Evolutionary conservation across 2,797 vertebrate genomes (phyloP), one percentile per base, ranked within the genome.

Genomic region (Parauchenoglanis punctatus): DNA sequence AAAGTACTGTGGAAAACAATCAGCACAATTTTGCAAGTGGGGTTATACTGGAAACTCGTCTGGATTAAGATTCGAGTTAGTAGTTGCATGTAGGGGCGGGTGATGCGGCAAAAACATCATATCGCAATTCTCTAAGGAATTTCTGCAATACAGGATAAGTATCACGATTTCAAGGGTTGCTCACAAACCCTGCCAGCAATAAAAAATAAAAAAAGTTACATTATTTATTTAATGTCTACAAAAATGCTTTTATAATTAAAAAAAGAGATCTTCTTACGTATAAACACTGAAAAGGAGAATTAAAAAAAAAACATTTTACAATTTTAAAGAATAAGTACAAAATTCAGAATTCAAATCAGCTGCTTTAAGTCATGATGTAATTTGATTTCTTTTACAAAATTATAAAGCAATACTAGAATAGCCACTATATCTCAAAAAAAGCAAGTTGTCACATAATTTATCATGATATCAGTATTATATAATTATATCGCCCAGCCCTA

Each of bases 21-120:
- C 15, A 67, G 49, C 31, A 13, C 68, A 63, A 7, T 86, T 80
- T 73, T 35, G 31, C 12, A 25, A 12, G 12, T 82, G 40, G 28
- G 80, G 31, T 82, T 84, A 84, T 77, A 77, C 83, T 31, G 40
- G 83, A 59, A 70, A 31, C 65, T 56, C 67, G 17, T 6, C 13
- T 76, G 80, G 85, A 49, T 84, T 89, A 49, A 20, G 83, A 82
- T 92, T 91, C 91, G 54, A 89, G 86, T 0, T 56, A 15, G 2
- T 49, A 77, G 20, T 61, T 25, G 1, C 23, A 25, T 44, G 7
- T 44, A 40, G 2, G 2, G 20, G 2, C 7, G 35, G 35, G 56
- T 12, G 6, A 61, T 81, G 61, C 61, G 17, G 35, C n/a, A 35
- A 58, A 56, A 59, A 10, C 17, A n/a, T 63, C 23, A 40, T 61